These are phyloP conservation scores for Sabatieria punctata DNA, from an alignment of 2,888 invertebrate species.

Conservation along the genomic window DNA sequence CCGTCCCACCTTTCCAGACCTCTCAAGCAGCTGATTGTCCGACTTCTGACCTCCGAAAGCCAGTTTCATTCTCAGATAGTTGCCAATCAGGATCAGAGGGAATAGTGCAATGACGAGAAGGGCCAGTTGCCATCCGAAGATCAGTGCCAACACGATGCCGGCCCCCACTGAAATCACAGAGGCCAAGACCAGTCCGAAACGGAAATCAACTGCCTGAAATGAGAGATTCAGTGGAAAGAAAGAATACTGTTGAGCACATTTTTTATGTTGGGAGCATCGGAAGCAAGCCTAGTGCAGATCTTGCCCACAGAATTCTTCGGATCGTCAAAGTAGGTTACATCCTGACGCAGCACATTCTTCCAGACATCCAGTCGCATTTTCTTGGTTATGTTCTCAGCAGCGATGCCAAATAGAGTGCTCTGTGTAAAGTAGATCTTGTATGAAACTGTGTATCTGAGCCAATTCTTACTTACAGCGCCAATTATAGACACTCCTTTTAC, in stretches of 20 bases:
- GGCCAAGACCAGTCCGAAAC: constrained; percentile 29
- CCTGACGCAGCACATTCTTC: constrained; percentile 29
- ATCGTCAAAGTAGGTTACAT: constrained; percentile 33
- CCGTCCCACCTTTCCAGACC: constrained; percentile 36
- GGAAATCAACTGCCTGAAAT: constrained; percentile 29
- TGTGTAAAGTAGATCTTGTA: no score
- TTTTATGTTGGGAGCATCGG: constrained; percentile 33
- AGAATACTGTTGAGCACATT: constrained; percentile 14
- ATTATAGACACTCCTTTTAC: constrained; percentile 28
- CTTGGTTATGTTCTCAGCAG: constrained; percentile 24
- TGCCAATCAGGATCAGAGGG: constrained; percentile 24
- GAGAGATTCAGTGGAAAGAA: neutral
- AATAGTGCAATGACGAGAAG: constrained; percentile 29
- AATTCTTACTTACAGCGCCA: constrained; percentile 27
- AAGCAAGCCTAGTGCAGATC: constrained; percentile 7
- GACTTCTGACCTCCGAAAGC: constrained; percentile 34
- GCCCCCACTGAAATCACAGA: constrained; percentile 26
- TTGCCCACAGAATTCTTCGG: neutral
- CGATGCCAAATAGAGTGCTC: constrained; percentile 20
- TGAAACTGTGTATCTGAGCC: no score
- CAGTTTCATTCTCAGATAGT: constrained; percentile 10
- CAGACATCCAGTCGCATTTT: constrained; percentile 30
- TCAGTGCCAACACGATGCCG: constrained; percentile 30
- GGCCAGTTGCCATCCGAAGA: constrained; percentile 33
- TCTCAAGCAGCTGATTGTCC: constrained; percentile 36